Base-by-base conservation (phyloP, 1,140 invertebrate genomes). In the Bombus difficillimus region DNA sequence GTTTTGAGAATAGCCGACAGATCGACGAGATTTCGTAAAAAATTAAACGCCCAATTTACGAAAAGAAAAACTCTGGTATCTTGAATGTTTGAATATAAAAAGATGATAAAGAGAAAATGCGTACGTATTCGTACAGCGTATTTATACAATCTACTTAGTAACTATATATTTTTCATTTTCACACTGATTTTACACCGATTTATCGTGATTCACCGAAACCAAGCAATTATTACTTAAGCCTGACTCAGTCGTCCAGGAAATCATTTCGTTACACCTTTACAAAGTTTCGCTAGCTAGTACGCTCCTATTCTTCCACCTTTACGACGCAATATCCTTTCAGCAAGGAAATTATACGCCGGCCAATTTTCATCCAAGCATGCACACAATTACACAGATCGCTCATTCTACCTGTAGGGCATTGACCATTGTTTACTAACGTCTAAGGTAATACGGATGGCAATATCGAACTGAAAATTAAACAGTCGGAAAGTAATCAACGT, bases 231-330 rank as follows among this genome's bases (percentile, higher is more conserved):
- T 66, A 39, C 41, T 13, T 37, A 71, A 80, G 25, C 32, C 41
- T 18, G 66, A 53, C 32, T 69, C 41, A 80, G 47, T 79, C 53
- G 39, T 39, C 34, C 64, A 80, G 78, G 62, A 69, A 80, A 80
- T 69, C 34, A 53, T 69, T 80, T 37, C 78, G 43, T 22, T 34
- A 28, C 41, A 53, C 78, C 69, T 80, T 80, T 80, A 69, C 64
- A 10, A 47, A 80, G 64, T 80, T 80, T 69, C 64, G 47, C 64
- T 53, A 12, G 3, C 32, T n/a, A 22, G 13, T 5, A 69, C 25
- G 64, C 43, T 84, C 22, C 22, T 32, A 39, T 62, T 47, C 5
- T 37, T 53, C 32, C 66, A 64, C 15, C 41, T 57, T 66, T 9
- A 22, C 73, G 32, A 22, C 32, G 22, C n/a, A 78, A 83, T 41